Evolutionary conservation across 2,113 vertebrate species (phyloP).

Genomic region (Pteropus alecto): DNA sequence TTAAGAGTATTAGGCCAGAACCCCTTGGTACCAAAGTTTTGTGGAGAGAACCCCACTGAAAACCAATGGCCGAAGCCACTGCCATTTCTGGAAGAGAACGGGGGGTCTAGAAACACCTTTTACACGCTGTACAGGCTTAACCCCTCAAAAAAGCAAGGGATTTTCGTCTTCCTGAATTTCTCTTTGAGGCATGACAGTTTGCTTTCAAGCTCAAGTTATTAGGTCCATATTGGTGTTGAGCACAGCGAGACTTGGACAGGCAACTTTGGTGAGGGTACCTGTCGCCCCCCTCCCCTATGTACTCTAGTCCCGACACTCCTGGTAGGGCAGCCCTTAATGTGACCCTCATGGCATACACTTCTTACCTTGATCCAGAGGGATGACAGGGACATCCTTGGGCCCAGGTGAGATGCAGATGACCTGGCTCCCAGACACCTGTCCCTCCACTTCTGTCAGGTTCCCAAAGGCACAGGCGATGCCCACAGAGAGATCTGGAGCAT

Average conservation of each 20-base stretch:
- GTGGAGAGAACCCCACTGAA: neutral
- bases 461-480: slow-evolving; percentile 96
- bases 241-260: neutral
- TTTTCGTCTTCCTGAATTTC: neutral
- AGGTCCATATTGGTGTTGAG: neutral
- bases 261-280: neutral
- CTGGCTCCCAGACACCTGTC: slow-evolving; percentile 90
- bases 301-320: neutral
- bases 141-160: neutral
- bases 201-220: neutral
- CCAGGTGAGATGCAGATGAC: slow-evolving; percentile 93
- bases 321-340: fast-evolving
- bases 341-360: neutral
- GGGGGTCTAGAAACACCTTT: neutral
- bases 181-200: neutral
- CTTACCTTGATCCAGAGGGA: slow-evolving; percentile 95
- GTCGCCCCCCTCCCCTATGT: neutral
- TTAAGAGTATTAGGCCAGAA: neutral
- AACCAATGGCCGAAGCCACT: neutral
- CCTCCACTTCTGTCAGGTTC: slow-evolving; percentile 95
- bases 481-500: slow-evolving; percentile 92
- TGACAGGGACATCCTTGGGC: slow-evolving; percentile 93
- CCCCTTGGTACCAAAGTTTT: neutral
- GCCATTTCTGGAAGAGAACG: neutral
- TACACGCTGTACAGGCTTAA: neutral